phyloP scores from a whole-genome alignment of 2,113 vertebrate genomes.

The Anhinga anhinga region DNA sequence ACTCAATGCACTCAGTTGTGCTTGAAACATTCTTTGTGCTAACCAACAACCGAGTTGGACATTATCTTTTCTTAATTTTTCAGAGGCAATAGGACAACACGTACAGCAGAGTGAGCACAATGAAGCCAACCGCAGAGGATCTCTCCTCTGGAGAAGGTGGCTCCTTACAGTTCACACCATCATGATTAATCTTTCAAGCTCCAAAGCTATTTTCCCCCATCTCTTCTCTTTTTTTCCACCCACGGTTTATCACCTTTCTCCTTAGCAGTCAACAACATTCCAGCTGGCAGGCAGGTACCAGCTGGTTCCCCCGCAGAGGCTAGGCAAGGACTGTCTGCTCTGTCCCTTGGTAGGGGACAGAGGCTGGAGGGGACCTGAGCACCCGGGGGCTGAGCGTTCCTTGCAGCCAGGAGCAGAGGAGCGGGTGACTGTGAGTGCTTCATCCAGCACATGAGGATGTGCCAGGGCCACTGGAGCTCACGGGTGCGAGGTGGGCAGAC shows the following conservation, averaged over 20 bases:
- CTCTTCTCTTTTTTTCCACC: background rate
- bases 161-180: background rate
- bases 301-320: accelerated
- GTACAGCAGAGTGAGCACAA: background rate
- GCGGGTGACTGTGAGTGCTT: accelerated
- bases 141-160: background rate
- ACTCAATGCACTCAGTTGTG: background rate
- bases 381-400: accelerated
- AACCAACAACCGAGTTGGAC: background rate
- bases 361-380: background rate
- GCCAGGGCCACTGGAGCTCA: background rate
- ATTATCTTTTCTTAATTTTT: background rate
- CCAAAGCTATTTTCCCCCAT: background rate
- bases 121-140: background rate
- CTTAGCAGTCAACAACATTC: background rate
- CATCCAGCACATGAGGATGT: background rate
- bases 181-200: background rate
- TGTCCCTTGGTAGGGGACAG: background rate
- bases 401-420: background rate
- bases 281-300: background rate
- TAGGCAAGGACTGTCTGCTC: no score
- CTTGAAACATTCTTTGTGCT: background rate
- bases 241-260: background rate
- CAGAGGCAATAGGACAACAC: background rate
- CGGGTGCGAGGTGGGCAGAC: background rate